phyloP scores from a whole-genome alignment of 2,888 invertebrate genomes.

The Miltochrista miniata region DNA sequence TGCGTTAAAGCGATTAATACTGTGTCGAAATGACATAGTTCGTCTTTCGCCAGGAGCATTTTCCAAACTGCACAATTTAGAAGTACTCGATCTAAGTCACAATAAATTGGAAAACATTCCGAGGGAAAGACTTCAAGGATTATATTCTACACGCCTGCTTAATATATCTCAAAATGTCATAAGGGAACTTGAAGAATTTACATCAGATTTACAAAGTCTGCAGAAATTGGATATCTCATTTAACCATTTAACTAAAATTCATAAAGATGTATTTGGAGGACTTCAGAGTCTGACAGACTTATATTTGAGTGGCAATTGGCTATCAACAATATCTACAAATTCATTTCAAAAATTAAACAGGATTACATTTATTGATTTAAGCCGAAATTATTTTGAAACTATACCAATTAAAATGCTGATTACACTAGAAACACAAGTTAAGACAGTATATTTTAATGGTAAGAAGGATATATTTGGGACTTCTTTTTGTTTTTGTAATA shows the following conservation, averaged over 20 bases:
- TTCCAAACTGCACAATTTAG: slow-evolving; percentile 88
- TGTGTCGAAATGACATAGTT: slow-evolving; percentile 89
- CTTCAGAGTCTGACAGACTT: slow-evolving; percentile 90
- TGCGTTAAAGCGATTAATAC: slow-evolving; percentile 88
- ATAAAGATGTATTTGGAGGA: slow-evolving; percentile 89
- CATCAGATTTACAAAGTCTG: slow-evolving; percentile 89
- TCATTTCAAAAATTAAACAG: slow-evolving; percentile 91
- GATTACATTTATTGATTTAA: slow-evolving; percentile 89
- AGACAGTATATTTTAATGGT: slow-evolving; percentile 92
- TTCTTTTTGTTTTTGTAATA: not conserved
- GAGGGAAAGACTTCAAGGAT: slow-evolving; percentile 91
- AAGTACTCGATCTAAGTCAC: slow-evolving; percentile 91
- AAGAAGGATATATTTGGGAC: slow-evolving; percentile 48
- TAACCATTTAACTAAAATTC: slow-evolving; percentile 91
- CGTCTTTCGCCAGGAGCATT: slow-evolving; percentile 94
- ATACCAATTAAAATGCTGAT: slow-evolving; percentile 90
- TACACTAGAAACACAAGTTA: slow-evolving; percentile 92
- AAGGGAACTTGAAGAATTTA: slow-evolving; percentile 92
- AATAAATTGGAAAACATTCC: slow-evolving; percentile 93
- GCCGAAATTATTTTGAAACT: slow-evolving; percentile 92
- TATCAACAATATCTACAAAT: slow-evolving; percentile 90
- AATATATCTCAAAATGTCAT: slow-evolving; percentile 94
- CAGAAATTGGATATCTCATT: slow-evolving; percentile 92
- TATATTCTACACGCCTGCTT: slow-evolving; percentile 88
- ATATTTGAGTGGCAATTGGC: slow-evolving; percentile 92